Evolutionary conservation across 2,797 vertebrate species (phyloP), one percentile per base, ranked within the genome.

Genomic region (Brachyalestes nurse): DNA sequence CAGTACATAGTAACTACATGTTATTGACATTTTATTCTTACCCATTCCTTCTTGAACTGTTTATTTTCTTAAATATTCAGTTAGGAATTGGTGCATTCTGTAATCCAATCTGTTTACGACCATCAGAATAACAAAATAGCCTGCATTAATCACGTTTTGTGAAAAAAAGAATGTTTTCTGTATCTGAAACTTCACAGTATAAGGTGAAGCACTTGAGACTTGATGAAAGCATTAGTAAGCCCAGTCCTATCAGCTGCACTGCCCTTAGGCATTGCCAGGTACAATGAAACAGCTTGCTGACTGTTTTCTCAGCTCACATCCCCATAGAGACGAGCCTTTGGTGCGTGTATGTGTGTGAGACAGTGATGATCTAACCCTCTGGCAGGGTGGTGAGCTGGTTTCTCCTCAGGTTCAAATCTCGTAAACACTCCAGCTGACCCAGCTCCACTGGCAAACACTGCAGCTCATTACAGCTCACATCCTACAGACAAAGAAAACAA

Each of bases 391-490:
- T 87, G 51, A 98, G 94, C 81, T 95, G 95, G 85, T 98, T 98
- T 85, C 96, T 93, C 76, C 97, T 91, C 62, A 98, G 88, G 72
- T 93, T 98, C 40, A 98, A 88, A 82, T 98, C 97, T 71, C 97
- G 93, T 84, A 98, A 92, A 81, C 92, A 91, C 78, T 94, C 92
- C 47, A 98, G 89, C 82, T 93, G 93, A 0, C 96, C 95, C 25
- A 98, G 88, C 76, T 96, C 94, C 21, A 90, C 82, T 0, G 97
- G 97, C 55, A 98, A 92, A 77, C 89, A 80, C 90, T 95, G 96
- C 72, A 98, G 88, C 85, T 97, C 97, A 21, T 98, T 98, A 88
- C 96, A 97, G 91, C 97, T 96, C 12, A 96, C 93, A 13, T 98
- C 97, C 97, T 98, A 38, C 21, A 72, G 28, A 47, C 62, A 75